These are phyloP conservation scores for Riparia riparia DNA, from an alignment of 2,113 vertebrate genomes.

Conservation along the genomic window DNA sequence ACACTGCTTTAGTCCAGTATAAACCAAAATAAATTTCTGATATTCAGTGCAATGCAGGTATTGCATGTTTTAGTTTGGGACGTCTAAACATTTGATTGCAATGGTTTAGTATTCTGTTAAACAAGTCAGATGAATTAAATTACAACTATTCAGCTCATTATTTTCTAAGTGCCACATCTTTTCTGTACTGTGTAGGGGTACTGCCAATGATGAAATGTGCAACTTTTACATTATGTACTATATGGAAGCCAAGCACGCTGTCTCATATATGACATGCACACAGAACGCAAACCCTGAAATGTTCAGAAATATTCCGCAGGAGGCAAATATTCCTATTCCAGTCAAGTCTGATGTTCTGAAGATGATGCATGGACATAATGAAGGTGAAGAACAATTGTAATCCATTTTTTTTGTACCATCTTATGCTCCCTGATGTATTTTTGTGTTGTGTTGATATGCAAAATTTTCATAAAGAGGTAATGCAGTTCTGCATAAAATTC, in stretches of 20 bases:
- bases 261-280: constrained; percentile 91
- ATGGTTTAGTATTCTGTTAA: background rate
- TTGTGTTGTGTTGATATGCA: background rate
- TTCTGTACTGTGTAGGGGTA: constrained; percentile 80
- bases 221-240: constrained; percentile 99
- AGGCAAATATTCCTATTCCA: constrained; percentile 87
- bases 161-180: background rate
- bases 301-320: constrained; percentile 87
- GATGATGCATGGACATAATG: constrained; percentile 81
- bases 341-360: constrained; percentile 81
- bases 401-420: background rate
- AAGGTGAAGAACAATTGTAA: constrained; percentile 76
- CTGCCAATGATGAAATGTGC: constrained; percentile 96
- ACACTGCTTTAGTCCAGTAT: background rate
- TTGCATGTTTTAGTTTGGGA: background rate
- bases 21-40: background rate
- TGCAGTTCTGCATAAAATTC: background rate
- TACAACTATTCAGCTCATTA: background rate
- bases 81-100: background rate
- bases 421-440: background rate
- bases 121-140: background rate
- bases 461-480: background rate
- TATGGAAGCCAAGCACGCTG: constrained; percentile 90
- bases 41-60: background rate
- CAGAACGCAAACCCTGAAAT: constrained; percentile 81